A percentile compares a stretch with the other conserved stretches of the same genome.
Conservation (phyloP, 2,888 invertebrate species). For the Cephonodes hylas region DNA sequence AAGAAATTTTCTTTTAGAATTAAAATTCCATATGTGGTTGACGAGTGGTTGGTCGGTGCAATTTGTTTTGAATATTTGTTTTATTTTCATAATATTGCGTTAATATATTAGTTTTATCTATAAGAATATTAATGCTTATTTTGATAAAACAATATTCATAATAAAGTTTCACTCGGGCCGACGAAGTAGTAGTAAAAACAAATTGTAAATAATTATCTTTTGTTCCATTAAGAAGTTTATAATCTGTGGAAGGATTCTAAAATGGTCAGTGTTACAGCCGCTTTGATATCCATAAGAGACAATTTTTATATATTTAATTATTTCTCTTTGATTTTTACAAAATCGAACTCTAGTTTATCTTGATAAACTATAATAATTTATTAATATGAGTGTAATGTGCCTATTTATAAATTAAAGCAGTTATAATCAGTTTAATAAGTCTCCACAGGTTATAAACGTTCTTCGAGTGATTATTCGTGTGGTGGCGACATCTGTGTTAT, state of each 20-base stretch:
- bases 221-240: not conserved
- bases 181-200: not conserved
- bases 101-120: not conserved
- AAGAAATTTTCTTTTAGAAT: not conserved
- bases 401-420: not conserved
- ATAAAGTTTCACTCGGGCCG: not conserved
- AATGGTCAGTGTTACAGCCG: not conserved
- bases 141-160: not conserved
- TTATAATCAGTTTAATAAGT: not conserved
- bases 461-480: not conserved
- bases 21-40: not conserved
- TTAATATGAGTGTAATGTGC: not conserved
- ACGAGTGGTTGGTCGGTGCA: not conserved
- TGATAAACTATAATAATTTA: not conserved
- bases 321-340: not conserved
- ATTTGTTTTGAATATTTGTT: not conserved
- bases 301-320: no score
- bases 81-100: not conserved
- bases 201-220: slow-evolving; percentile 1
- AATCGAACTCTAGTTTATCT: no score
- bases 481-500: not conserved
- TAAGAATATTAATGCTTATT: not conserved
- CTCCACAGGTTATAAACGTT: not conserved
- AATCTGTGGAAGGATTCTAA: not conserved
- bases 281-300: no score